Evolutionary conservation across 1,140 invertebrate species (phyloP).

Genomic region (Marisa cornuarietis): DNA sequence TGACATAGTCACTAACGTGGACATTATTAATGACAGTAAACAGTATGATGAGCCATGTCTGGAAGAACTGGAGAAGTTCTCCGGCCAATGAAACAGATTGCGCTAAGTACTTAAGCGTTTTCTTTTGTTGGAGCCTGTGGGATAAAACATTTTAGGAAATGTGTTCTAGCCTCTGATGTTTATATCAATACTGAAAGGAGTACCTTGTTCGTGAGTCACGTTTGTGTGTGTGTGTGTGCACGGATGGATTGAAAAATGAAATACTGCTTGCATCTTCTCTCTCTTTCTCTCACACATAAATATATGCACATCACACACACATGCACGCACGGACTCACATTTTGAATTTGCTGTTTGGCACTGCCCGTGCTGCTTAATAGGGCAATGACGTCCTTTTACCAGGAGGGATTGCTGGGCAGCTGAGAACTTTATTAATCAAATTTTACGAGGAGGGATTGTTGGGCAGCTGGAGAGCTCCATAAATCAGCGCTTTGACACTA

Average conservation of each 20-base stretch:
- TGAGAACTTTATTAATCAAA: too few species aligned
- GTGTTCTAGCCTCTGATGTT: not conserved
- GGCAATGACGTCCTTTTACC: too few species aligned
- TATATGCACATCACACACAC: too few species aligned
- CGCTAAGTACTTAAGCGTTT: not conserved
- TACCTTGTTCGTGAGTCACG: not conserved
- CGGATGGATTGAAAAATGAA: not conserved
- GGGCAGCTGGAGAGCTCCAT: too few species aligned
- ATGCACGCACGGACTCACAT: too few species aligned
- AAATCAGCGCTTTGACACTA: too few species aligned
- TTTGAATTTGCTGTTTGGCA: too few species aligned
- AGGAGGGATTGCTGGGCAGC: too few species aligned
- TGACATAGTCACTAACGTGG: too few species aligned
- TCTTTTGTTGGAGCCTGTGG: not conserved
- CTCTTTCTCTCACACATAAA: not conserved
- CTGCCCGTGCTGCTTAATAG: too few species aligned
- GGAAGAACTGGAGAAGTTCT: not conserved
- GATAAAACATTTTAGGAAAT: not conserved
- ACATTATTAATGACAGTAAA: not conserved
- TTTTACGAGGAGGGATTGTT: too few species aligned
- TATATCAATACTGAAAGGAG: too few species aligned
- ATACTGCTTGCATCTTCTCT: not conserved
- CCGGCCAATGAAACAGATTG: not conserved
- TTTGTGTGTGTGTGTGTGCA: conserved; percentile 5
- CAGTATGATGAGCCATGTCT: not conserved